phyloP scores from a whole-genome alignment of 2,113 vertebrate species.

The Blennius ocellaris region DNA sequence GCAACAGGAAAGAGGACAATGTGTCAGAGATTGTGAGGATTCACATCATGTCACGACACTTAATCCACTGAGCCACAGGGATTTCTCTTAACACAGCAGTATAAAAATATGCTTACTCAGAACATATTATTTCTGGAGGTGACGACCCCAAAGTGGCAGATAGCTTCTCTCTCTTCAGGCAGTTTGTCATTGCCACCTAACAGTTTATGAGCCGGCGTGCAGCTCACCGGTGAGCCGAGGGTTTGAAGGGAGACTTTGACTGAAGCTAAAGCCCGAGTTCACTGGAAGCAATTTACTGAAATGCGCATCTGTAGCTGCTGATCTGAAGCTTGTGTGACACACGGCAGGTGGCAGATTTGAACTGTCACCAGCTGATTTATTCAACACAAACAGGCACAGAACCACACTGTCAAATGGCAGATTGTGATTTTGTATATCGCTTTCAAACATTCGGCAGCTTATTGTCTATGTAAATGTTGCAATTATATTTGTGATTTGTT shows the following conservation, averaged over 20 bases:
- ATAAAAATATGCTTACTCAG: conserved; percentile 65
- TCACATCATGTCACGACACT: conserved; percentile 69
- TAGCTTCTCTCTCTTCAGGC: conserved; percentile 37
- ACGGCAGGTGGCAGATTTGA: conserved; percentile 60
- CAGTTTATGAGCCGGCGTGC: conserved; percentile 26
- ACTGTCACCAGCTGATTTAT: conserved; percentile 54
- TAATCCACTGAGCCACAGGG: conserved; percentile 66
- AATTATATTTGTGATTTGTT: too few species aligned
- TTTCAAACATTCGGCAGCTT: too few species aligned
- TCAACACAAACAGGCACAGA: conserved; percentile 10
- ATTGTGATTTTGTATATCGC: not conserved
- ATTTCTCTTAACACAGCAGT: conserved; percentile 47
- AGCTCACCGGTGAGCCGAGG: conserved; percentile 23
- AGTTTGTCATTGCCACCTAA: conserved; percentile 42
- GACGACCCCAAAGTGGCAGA: conserved; percentile 38
- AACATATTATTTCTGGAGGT: conserved; percentile 57
- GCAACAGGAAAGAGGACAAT: conserved; percentile 60
- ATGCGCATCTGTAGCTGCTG: conserved; percentile 50
- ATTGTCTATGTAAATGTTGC: too few species aligned
- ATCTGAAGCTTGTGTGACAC: conserved; percentile 53
- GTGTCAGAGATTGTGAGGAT: conserved; percentile 62
- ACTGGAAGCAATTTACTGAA: conserved; percentile 56
- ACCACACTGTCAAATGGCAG: not conserved
- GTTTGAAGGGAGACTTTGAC: conserved; percentile 43
- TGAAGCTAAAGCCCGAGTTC: conserved; percentile 41